Evolutionary conservation across 2,797 vertebrate species (phyloP).

Genomic region (Champsocephalus gunnari): DNA sequence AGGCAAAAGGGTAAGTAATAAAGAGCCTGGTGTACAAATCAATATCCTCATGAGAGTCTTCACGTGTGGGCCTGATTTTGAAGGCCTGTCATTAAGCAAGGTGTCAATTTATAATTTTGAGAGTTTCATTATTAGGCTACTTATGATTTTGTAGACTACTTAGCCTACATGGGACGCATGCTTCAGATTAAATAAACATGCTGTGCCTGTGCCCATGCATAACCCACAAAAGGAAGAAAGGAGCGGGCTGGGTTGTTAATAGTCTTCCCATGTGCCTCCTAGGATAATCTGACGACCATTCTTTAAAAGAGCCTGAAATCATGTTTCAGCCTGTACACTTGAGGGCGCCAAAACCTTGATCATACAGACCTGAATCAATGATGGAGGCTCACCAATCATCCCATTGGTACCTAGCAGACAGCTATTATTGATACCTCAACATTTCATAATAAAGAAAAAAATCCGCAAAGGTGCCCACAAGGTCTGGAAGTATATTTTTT

Average conservation of each 20-base stretch:
- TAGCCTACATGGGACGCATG: too few relatives aligned
- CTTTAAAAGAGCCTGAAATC: not conserved
- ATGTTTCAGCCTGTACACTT: constrained; percentile 20
- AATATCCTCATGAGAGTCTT: not conserved
- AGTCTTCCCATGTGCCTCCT: not conserved
- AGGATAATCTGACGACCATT: not conserved
- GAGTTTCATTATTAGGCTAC: not conserved
- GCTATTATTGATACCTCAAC: constrained; percentile 1
- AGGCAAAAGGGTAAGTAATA: too few relatives aligned
- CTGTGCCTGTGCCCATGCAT: not conserved
- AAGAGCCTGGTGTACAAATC: too few relatives aligned
- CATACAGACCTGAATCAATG: not conserved
- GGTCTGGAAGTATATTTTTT: not conserved
- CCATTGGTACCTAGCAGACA: constrained; percentile 1
- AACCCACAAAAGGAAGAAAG: not conserved
- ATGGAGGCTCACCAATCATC: constrained; percentile 10
- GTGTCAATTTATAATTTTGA: not conserved
- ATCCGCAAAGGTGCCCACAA: accelerated
- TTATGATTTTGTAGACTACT: too few relatives aligned
- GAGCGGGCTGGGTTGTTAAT: not conserved
- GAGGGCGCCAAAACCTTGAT: constrained; percentile 48
- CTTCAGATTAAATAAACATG: not conserved
- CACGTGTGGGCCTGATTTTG: not conserved
- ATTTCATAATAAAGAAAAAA: not conserved
- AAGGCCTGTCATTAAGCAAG: not conserved